Percentiles rank a stretch among this genome's conserved stretches.
phyloP scores from a whole-genome alignment of 2,888 invertebrate species.

The Drosophila lacicola region DNA sequence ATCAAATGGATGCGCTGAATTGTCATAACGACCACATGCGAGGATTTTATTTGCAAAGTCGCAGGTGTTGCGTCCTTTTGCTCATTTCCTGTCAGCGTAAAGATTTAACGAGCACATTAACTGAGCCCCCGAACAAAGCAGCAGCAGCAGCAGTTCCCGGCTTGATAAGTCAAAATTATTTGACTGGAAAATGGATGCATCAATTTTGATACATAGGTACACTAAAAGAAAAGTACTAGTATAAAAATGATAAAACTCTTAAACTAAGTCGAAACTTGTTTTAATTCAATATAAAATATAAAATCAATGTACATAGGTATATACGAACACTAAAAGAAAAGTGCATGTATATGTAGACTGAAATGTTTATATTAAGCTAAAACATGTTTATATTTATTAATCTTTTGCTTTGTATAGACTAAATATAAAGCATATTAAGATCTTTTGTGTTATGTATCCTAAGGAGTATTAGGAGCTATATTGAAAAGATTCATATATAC shows the following conservation, averaged over 20 bases:
- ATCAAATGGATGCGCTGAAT: conserved; percentile 66
- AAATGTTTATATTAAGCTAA: too few relatives aligned
- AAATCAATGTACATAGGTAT: not conserved
- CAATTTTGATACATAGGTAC: conserved; percentile 1
- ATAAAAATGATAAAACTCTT: not conserved
- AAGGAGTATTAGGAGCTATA: too few relatives aligned
- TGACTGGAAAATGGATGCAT: conserved; percentile 15
- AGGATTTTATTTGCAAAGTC: conserved; percentile 51
- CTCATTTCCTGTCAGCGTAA: conserved; percentile 75
- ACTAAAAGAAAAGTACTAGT: conserved; percentile 1
- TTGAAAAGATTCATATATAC: too few relatives aligned
- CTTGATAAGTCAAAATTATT: conserved; percentile 41
- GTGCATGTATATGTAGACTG: too few relatives aligned
- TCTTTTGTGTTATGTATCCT: too few relatives aligned
- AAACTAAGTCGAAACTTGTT: too few relatives aligned
- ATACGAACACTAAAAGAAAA: too few relatives aligned
- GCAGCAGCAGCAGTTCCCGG: conserved; percentile 19
- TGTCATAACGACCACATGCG: conserved; percentile 82
- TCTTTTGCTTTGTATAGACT: too few relatives aligned
- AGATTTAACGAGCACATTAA: conserved; percentile 82
- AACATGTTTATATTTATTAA: too few relatives aligned
- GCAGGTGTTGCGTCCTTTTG: conserved; percentile 66
- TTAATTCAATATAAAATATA: not conserved
- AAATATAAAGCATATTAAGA: too few relatives aligned
- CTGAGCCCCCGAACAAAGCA: conserved; percentile 28